phyloP scores from a whole-genome alignment of 2,113 vertebrate genomes.

The Ctenomys sociabilis region DNA sequence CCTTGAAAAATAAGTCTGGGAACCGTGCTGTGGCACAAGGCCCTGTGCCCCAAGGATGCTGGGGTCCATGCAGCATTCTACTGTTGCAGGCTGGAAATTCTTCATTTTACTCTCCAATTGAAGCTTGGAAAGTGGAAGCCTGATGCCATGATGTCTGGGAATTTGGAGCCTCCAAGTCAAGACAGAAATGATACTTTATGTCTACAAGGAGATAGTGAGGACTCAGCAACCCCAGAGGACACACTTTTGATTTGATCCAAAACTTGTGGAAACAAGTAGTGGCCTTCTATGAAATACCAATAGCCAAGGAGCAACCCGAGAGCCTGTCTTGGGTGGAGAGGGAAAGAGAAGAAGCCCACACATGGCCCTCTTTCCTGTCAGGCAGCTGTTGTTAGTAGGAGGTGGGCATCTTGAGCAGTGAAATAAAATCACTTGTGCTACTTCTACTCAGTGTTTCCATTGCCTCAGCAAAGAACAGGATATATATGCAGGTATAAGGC shows the following conservation, averaged over 20 bases:
- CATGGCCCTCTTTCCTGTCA: neutral
- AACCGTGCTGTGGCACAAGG: neutral
- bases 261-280: neutral
- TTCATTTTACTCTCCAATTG: neutral
- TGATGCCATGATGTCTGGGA: neutral
- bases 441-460: neutral
- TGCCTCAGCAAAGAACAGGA: neutral
- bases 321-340: neutral
- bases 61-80: neutral
- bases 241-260: neutral
- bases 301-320: neutral
- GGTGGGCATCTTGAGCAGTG: neutral
- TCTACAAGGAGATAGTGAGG: neutral
- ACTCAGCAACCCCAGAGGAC: neutral
- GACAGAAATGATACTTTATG: neutral
- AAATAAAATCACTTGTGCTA: neutral
- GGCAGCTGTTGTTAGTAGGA: neutral
- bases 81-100: neutral
- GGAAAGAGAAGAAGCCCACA: neutral
- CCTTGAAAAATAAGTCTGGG: neutral
- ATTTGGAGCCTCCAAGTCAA: neutral
- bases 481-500: neutral
- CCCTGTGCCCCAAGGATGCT: neutral
- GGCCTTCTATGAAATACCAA: neutral
- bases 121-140: neutral